phyloP scores from a whole-genome alignment of 2,888 invertebrate genomes.

The Thecocarcelia acutangulata region DNA sequence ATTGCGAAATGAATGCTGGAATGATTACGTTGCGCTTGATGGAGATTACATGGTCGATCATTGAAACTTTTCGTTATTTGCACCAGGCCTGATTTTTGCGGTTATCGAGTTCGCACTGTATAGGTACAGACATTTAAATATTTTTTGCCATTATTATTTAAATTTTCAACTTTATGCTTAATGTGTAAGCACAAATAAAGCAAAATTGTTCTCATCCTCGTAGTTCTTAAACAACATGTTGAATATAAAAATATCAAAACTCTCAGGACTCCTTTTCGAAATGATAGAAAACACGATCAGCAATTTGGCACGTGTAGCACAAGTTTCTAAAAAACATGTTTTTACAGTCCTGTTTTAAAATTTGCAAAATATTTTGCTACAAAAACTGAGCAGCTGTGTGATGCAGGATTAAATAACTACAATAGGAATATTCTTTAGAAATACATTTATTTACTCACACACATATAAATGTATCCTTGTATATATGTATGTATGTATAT shows the following conservation, averaged over 20 bases:
- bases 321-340: conserved; percentile 42
- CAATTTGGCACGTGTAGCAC: conserved; percentile 63
- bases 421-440: conserved; percentile 12
- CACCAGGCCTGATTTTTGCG: too few species aligned
- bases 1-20: too few species aligned
- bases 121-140: too few species aligned
- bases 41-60: too few species aligned
- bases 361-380: conserved; percentile 45
- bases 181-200: too few species aligned
- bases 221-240: neutral
- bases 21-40: too few species aligned
- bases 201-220: too few species aligned
- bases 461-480: neutral
- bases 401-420: conserved; percentile 39
- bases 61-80: too few species aligned
- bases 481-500: neutral
- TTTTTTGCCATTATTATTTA: too few species aligned
- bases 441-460: neutral
- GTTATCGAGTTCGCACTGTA: too few species aligned
- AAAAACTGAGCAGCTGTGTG: conserved; percentile 52
- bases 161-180: too few species aligned
- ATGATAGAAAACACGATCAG: conserved; percentile 25
- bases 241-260: neutral
- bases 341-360: conserved; percentile 22
- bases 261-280: conserved; percentile 10